Evolutionary conservation across 2,113 vertebrate species (phyloP), one percentile per base, ranked within the genome.

Genomic region (Semicossyphus pulcher): DNA sequence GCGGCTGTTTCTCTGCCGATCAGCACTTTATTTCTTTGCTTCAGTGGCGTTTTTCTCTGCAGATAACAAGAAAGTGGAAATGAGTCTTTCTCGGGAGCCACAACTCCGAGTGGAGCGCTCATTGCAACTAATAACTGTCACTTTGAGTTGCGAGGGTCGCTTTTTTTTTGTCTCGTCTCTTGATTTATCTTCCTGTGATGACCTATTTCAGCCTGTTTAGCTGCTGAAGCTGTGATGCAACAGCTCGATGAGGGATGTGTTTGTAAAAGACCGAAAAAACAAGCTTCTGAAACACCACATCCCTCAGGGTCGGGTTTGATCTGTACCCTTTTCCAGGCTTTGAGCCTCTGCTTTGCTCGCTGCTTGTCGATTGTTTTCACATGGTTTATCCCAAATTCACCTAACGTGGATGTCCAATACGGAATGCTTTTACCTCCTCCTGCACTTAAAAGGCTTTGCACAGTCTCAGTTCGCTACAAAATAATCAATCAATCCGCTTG

Each of bases 1-100:
- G 18, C 0, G 42, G 18, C 11, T 66, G 32, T 71, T 75, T 74
- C 39, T 29, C 16, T 29, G 21, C 51, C 32, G 9, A 83, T 87
- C 81, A 83, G 81, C 76, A 80, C 32, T 86, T 80, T 63, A 54
- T 75, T 68, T 78, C 61, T 85, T 72, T 81, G 83, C 81, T 68
- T 70, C 71, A 67, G 76, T 72, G 70, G 29, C 47, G 21, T 66
- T 84, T 79, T 75, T 63, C 45, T 63, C 48, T 60, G 57, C 57
- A 51, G 69, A 85, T 76, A 86, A 81, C 71, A 63, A 76, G 54
- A 76, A 83, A 78, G 62, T 87, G 67, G 78, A 72, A 84, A 76
- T 52, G 49, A 44, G 42, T 76, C 34, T 65, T 72, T 80, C 48
- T 66, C 52, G 15, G 67, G 56, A 57, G 52, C 53, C 44, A 4